Percentiles rank a stretch among this genome's conserved stretches.
These are phyloP conservation scores for Epinephelus cyanopodus DNA, from an alignment of 2,113 vertebrate genomes.

Conservation along the genomic window DNA sequence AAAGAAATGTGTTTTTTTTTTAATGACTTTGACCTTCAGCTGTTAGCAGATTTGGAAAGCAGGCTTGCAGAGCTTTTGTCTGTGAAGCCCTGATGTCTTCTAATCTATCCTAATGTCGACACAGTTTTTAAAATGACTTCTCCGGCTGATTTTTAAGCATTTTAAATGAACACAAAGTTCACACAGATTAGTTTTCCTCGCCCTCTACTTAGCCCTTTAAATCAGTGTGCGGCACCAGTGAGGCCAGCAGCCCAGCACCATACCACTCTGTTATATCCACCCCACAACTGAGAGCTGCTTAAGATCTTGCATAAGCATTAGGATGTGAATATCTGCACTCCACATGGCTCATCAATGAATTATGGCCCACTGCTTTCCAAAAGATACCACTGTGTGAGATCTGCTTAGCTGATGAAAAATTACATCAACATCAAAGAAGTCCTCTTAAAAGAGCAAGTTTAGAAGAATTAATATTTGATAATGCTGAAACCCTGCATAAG, in stretches of 20 bases:
- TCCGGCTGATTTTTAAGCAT: slow-evolving; percentile 1
- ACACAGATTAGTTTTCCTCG: slow-evolving; percentile 15
- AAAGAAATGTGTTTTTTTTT: slow-evolving; percentile 23
- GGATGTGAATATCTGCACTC: slow-evolving; percentile 65
- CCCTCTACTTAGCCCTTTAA: slow-evolving; percentile 39
- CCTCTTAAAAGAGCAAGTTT: slow-evolving; percentile 84
- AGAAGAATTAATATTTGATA: slow-evolving; percentile 84
- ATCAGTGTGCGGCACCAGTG: slow-evolving; percentile 4
- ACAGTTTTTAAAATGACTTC: slow-evolving; percentile 17
- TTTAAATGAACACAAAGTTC: slow-evolving; percentile 29
- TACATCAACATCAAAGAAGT: slow-evolving; percentile 83
- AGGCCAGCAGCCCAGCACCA: slow-evolving; percentile 37
- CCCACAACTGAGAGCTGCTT: slow-evolving; percentile 41
- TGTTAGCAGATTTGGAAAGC: slow-evolving; percentile 39
- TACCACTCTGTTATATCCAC: slow-evolving; percentile 60
- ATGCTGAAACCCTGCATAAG: slow-evolving; percentile 75
- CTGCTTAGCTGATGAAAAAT: slow-evolving; percentile 80
- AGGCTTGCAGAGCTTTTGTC: slow-evolving; percentile 17
- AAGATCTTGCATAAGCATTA: slow-evolving; percentile 57
- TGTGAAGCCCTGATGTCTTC: slow-evolving; percentile 15
- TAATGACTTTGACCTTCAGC: slow-evolving; percentile 52
- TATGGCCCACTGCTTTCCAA: slow-evolving; percentile 72
- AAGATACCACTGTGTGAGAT: slow-evolving; percentile 69
- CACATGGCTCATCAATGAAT: slow-evolving; percentile 81
- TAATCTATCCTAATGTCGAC: slow-evolving; percentile 22